Base-by-base conservation (phyloP, 2,797 vertebrate species). In the Paramormyrops hopkinsi region DNA sequence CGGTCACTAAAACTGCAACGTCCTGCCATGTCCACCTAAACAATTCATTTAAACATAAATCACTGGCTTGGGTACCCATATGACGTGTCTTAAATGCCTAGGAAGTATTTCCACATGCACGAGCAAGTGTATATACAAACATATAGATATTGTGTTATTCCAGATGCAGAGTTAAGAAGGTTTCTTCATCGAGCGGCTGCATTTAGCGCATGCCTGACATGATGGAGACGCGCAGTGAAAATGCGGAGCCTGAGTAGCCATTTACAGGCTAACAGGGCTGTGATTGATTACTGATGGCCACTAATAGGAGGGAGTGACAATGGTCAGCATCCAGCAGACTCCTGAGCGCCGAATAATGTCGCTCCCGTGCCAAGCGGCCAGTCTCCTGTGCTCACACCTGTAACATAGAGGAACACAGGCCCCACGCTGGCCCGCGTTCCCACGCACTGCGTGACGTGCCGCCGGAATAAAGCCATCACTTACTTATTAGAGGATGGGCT, bases 381-480 rank as follows among this genome's bases (percentile, higher is more conserved):
- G 76, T 22, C n/a, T 46, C 46, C 87, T n/a, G 59, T 19, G 29
- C 92, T 92, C 94, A 95, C 94, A 95, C 94, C 94, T 93, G 92
- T 95, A 95, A 96, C 94, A 95, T 92, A 90, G 94, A 92, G 88
- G 91, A 94, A 96, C 92, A 94, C 90, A 89, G 92, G 93, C 93
- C 94, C 93, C 94, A 95, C 93, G 94, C 95, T 95, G 95, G 88
- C 93, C 91, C 90, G 85, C 93, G 91, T 95, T 96, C 95, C 95
- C 94, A 93, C 92, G 93, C 94, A 92, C 94, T 88, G 56, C 93
- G 93, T 93, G 95, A 88, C 73, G 41, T 51, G 48, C 17, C 9
- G n/a, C 11, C 76, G 3, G 51, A 83, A 83, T 83, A 79, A 89
- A 89, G 88, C 37, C 51, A 22, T 83, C 53, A 25, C 22, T 82